A percentile compares a stretch with the other conserved stretches of the same genome.
Conservation (phyloP, 2,888 invertebrate species). For the Zygothrica quintamaculata region DNA sequence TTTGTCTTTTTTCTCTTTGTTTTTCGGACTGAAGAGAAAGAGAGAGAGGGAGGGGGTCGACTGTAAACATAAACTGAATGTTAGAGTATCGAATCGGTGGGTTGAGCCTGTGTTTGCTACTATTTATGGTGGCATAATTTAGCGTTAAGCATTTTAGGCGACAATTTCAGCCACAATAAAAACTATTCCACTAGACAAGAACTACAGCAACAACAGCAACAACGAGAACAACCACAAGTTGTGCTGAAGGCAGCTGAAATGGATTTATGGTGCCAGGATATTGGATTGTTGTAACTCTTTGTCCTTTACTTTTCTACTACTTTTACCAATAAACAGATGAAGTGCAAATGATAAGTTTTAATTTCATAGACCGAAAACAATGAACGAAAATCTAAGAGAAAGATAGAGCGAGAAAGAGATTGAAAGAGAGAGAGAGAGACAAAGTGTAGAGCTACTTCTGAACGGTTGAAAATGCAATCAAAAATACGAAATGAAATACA, state of each 20-base stretch:
- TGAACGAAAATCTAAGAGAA: conserved; percentile 7
- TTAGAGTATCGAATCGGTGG: neutral
- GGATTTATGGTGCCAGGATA: conserved; percentile 69
- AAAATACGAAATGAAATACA: conserved; percentile 64
- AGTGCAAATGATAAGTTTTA: conserved; percentile 73
- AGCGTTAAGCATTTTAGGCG: conserved; percentile 73
- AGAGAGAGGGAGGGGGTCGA: neutral
- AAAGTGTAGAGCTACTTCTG: conserved; percentile 11
- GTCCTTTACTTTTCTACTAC: conserved; percentile 10
- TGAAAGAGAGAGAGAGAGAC: neutral
- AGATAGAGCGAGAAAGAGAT: conserved; percentile 7
- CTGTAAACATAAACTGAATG: neutral
- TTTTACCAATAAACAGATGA: conserved; percentile 53
- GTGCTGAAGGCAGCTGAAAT: conserved; percentile 22
- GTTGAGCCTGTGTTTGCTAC: conserved; percentile 22
- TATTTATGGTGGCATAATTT: conserved; percentile 77
- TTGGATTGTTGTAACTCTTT: conserved; percentile 61
- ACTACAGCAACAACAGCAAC: conserved; percentile 14
- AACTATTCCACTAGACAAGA: conserved; percentile 56
- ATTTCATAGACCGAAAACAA: conserved; percentile 44
- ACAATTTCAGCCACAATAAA: conserved; percentile 71
- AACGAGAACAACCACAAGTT: conserved; percentile 1
- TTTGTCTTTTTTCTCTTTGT: conserved; percentile 38
- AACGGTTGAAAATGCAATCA: conserved; percentile 66
- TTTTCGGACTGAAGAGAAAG: conserved; percentile 6